Percentiles rank a stretch among this genome's conserved stretches.
These are phyloP conservation scores for Microtus ochrogaster DNA, from an alignment of 2,113 vertebrate genomes.

Conservation along the genomic window DNA sequence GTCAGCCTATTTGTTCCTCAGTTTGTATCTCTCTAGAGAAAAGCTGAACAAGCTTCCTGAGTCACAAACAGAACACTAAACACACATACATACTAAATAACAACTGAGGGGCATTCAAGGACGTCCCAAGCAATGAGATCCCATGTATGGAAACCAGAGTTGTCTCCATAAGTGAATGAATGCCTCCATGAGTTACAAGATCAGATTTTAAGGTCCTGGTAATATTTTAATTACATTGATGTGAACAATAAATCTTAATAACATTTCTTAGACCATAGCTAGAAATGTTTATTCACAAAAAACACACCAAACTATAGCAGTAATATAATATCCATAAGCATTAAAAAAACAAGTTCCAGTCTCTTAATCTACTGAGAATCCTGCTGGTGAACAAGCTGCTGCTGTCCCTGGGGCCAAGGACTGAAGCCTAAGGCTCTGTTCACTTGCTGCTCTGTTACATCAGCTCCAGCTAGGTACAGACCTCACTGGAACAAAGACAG, in stretches of 20 bases:
- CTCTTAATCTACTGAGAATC: slow-evolving; percentile 11
- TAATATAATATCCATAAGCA: background rate
- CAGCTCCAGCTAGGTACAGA: background rate
- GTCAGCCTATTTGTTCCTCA: background rate
- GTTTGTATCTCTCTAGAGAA: slow-evolving; percentile 28
- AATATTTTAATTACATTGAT: slow-evolving; percentile 24
- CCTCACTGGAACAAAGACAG: background rate
- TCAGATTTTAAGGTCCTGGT: background rate
- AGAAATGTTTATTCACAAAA: background rate
- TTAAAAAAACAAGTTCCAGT: background rate
- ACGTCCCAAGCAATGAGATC: background rate
- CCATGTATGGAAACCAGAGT: background rate
- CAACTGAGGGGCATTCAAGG: background rate
- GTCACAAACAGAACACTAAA: slow-evolving; percentile 22
- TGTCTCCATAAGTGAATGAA: slow-evolving; percentile 18
- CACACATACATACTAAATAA: background rate
- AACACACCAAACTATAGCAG: background rate
- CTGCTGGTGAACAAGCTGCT: background rate
- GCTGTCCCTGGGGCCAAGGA: background rate
- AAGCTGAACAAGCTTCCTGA: background rate
- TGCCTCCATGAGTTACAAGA: background rate
- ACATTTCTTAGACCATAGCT: slow-evolving; percentile 3
- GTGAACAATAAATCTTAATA: background rate
- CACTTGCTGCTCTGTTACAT: background rate
- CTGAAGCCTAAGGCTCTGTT: background rate